phyloP scores from a whole-genome alignment of 2,888 invertebrate genomes.

The Acanthopleura granulata region DNA sequence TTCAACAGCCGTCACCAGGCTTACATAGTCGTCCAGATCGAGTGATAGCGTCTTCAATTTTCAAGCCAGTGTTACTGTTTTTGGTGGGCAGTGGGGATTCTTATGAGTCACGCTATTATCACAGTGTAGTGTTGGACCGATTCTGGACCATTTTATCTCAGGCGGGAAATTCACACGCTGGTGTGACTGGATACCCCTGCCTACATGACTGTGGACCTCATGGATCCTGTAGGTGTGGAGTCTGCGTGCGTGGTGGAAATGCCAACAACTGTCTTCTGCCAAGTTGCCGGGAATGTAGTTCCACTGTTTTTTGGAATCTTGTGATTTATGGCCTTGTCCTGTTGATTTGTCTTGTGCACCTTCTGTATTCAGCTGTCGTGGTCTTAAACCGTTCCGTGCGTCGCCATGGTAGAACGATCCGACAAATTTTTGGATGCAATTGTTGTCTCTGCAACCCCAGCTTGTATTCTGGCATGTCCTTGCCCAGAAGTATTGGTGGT shows the following conservation, averaged over 20 bases:
- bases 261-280: slow-evolving; percentile 47
- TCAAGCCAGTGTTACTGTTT: slow-evolving; percentile 31
- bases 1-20: slow-evolving; percentile 58
- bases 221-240: slow-evolving; percentile 61
- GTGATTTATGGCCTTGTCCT: slow-evolving; percentile 32
- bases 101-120: slow-evolving; percentile 43
- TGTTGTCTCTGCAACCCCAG: slow-evolving; percentile 57
- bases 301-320: slow-evolving; percentile 32
- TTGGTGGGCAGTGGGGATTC: slow-evolving; percentile 45
- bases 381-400: slow-evolving; percentile 46
- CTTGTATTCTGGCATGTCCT: slow-evolving; percentile 33
- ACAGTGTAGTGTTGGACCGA: slow-evolving; percentile 43
- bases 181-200: slow-evolving; percentile 53
- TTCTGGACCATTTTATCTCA: slow-evolving; percentile 40
- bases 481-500: background rate
- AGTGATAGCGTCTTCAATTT: slow-evolving; percentile 43
- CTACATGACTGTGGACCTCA: slow-evolving; percentile 63
- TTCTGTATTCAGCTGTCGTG: slow-evolving; percentile 44
- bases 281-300: slow-evolving; percentile 51
- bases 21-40: slow-evolving; percentile 61
- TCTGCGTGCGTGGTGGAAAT: slow-evolving; percentile 54
- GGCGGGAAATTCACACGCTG: slow-evolving; percentile 39
- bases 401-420: slow-evolving; percentile 38
- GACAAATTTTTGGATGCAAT: slow-evolving; percentile 44
- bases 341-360: slow-evolving; percentile 35